Conservation (phyloP, 2,888 invertebrate species). For the Graphium colonna region DNA sequence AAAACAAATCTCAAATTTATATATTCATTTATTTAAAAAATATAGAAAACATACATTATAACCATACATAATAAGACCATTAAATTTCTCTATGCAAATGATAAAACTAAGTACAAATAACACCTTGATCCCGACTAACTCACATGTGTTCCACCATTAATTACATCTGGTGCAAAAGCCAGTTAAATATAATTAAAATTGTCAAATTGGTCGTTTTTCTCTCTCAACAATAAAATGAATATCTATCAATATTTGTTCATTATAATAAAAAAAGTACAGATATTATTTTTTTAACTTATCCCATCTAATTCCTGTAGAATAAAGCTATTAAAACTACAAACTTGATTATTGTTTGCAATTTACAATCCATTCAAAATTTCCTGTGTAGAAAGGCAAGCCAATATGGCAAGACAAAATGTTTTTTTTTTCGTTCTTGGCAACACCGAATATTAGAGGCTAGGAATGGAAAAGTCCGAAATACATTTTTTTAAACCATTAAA, state of each 20-base stretch:
- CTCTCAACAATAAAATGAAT: too few species aligned
- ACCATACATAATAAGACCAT: conserved; percentile 36
- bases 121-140: conserved; percentile 27
- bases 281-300: too few species aligned
- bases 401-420: conserved; percentile 14
- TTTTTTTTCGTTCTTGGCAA: conserved; percentile 1
- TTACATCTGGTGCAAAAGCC: neutral
- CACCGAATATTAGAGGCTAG: neutral
- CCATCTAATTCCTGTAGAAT: too few species aligned
- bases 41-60: conserved; percentile 45
- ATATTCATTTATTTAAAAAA: conserved; percentile 47
- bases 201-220: neutral
- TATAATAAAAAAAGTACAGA: too few species aligned
- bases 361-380: neutral
- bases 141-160: conserved; percentile 20
- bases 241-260: too few species aligned
- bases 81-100: conserved; percentile 27
- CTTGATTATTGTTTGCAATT: neutral
- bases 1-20: too few species aligned
- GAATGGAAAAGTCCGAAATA: neutral
- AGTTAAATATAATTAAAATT: neutral
- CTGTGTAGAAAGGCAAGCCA: conserved; percentile 12
- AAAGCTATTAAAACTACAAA: neutral
- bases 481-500: too few species aligned
- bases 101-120: conserved; percentile 34